phyloP scores from a whole-genome alignment of 30 jellyfish, hydroid and myxozoan species.

The Chrysaora quinquecirrha region DNA sequence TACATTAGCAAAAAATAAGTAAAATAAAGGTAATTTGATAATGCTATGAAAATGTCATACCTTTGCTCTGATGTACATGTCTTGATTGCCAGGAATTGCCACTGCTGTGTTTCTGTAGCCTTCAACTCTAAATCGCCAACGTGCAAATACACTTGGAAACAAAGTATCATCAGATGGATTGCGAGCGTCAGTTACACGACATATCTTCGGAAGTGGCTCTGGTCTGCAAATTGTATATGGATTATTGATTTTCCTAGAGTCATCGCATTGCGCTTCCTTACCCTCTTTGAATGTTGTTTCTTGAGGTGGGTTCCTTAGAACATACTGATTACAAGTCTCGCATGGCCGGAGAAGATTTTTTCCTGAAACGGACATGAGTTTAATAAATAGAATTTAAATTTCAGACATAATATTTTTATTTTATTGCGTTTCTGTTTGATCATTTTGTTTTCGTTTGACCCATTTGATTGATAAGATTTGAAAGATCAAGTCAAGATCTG shows the following conservation, averaged over 20 bases:
- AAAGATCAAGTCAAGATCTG: too few relatives aligned
- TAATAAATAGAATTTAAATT: too few relatives aligned
- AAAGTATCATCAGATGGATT: neutral
- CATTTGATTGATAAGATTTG: too few relatives aligned
- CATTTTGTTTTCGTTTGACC: too few relatives aligned
- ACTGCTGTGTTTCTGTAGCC: neutral
- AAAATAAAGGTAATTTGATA: too few relatives aligned
- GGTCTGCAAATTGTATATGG: conserved; percentile 1
- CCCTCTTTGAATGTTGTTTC: neutral
- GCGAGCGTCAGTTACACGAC: neutral
- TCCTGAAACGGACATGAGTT: neutral
- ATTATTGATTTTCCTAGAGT: neutral
- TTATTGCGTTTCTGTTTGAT: too few relatives aligned
- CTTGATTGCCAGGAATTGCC: neutral
- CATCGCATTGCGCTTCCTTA: neutral
- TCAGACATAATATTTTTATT: too few relatives aligned
- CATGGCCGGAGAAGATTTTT: conserved; percentile 4
- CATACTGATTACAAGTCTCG: neutral
- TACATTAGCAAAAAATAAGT: too few relatives aligned
- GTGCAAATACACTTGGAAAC: neutral
- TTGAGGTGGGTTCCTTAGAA: neutral
- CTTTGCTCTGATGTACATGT: neutral
- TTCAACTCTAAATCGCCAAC: neutral
- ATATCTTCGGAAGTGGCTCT: neutral
- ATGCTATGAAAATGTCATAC: neutral